Conservation (phyloP, 1,140 invertebrate species). For the Steinernema feltiae region DNA sequence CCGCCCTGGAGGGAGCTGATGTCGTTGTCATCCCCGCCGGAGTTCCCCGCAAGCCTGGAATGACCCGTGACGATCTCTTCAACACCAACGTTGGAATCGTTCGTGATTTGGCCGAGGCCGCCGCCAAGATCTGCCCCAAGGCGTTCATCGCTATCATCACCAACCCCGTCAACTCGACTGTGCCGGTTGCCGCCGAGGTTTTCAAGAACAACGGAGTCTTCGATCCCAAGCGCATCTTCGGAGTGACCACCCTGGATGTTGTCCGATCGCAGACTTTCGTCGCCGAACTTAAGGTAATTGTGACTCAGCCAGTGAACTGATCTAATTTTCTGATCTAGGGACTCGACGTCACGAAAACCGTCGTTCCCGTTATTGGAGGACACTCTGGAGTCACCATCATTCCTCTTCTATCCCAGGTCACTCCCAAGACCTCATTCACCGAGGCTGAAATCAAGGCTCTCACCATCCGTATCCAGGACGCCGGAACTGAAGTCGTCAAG, state of each 20-base stretch:
- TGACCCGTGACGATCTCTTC: conserved; percentile 83
- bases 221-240: conserved; percentile 84
- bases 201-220: conserved; percentile 81
- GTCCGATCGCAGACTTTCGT: conserved; percentile 90
- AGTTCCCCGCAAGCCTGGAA: conserved; percentile 87
- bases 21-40: conserved; percentile 94
- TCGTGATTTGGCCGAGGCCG: conserved; percentile 73
- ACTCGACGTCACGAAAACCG: conserved; percentile 73
- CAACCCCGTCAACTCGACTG: conserved; percentile 94
- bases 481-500: conserved; percentile 97
- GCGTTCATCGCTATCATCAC: conserved; percentile 91
- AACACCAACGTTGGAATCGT: conserved; percentile 98
- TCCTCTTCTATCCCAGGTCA: conserved; percentile 80
- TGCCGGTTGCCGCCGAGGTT: conserved; percentile 91
- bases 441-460: conserved; percentile 71
- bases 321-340: conserved; percentile 61
- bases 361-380: conserved; percentile 92
- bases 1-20: conserved; percentile 66
- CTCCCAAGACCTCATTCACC: conserved; percentile 70
- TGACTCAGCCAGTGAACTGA: neutral
- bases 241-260: conserved; percentile 91
- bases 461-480: conserved; percentile 81
- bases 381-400: conserved; percentile 97
- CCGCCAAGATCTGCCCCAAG: conserved; percentile 78
- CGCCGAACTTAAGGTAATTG: conserved; percentile 65